phyloP scores from a whole-genome alignment of 2,797 vertebrate genomes.

The Onychomys torridus region DNA sequence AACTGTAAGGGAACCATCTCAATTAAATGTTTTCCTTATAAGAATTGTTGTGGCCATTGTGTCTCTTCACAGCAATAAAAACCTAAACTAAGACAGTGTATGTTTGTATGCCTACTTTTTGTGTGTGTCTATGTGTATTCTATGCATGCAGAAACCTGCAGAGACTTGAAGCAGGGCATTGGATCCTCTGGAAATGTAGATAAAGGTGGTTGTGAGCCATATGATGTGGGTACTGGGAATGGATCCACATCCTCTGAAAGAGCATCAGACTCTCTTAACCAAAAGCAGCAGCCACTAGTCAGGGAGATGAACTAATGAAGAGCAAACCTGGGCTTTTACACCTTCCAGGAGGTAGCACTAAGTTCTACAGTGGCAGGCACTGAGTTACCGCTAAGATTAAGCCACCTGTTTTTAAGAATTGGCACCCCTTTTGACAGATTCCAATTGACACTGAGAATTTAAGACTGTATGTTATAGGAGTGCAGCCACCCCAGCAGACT shows the following conservation, averaged over 20 bases:
- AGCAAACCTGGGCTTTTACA: constrained; percentile 57
- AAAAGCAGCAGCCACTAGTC: background rate
- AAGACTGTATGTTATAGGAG: background rate
- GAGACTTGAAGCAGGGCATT: background rate
- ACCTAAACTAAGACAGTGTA: no score
- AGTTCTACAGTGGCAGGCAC: background rate
- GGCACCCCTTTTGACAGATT: background rate
- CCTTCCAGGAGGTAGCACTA: constrained; percentile 15
- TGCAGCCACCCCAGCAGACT: background rate
- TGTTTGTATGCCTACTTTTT: background rate
- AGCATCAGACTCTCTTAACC: background rate
- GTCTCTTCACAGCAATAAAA: no score
- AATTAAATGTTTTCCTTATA: no score
- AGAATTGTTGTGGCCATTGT: accelerated
- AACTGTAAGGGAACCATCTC: no score
- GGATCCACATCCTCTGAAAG: background rate
- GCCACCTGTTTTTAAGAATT: background rate
- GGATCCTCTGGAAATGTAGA: background rate
- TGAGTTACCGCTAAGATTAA: background rate
- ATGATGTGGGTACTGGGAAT: background rate
- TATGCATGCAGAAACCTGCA: background rate
- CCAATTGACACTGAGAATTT: background rate
- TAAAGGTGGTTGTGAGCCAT: background rate
- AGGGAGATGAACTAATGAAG: background rate
- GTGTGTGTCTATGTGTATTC: background rate